These are phyloP conservation scores for Megathymus violae DNA, from an alignment of 1,140 invertebrate species.

Conservation along the genomic window DNA sequence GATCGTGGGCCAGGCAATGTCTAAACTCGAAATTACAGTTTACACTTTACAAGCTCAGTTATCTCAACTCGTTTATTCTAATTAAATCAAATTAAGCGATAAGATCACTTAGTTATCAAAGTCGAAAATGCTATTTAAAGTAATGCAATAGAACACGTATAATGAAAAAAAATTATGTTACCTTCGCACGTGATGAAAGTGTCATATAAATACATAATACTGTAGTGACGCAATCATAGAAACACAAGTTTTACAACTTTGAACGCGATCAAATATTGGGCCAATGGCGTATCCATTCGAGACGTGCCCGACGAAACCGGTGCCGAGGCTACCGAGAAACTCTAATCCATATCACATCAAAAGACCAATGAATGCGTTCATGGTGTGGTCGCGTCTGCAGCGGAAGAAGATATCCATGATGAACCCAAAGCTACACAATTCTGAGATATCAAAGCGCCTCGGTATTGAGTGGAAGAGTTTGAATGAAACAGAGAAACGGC, in stretches of 20 bases:
- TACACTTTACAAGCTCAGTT: too few species aligned
- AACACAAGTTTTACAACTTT: not conserved
- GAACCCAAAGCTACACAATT: constrained; percentile 92
- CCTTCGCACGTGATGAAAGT: too few species aligned
- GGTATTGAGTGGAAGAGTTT: constrained; percentile 89
- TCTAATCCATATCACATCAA: constrained; percentile 85
- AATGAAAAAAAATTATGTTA: too few species aligned
- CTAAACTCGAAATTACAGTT: too few species aligned
- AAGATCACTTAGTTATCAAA: too few species aligned
- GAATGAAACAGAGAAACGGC: constrained; percentile 87
- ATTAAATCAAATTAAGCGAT: too few species aligned
- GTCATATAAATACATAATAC: too few species aligned
- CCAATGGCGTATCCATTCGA: constrained; percentile 68
- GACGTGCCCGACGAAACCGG: constrained; percentile 42
- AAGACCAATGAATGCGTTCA: constrained; percentile 89
- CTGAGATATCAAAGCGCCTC: constrained; percentile 89
- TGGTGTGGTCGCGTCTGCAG: constrained; percentile 89
- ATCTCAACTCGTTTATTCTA: too few species aligned
- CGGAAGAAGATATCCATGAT: constrained; percentile 90
- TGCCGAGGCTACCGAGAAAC: constrained; percentile 59
- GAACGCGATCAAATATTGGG: not conserved
- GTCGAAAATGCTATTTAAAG: too few species aligned
- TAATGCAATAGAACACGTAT: too few species aligned
- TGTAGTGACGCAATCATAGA: not conserved
- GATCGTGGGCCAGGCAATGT: constrained; percentile 51